phyloP scores from a whole-genome alignment of 2,888 invertebrate species.

The Psococerastis gibbosa region DNA sequence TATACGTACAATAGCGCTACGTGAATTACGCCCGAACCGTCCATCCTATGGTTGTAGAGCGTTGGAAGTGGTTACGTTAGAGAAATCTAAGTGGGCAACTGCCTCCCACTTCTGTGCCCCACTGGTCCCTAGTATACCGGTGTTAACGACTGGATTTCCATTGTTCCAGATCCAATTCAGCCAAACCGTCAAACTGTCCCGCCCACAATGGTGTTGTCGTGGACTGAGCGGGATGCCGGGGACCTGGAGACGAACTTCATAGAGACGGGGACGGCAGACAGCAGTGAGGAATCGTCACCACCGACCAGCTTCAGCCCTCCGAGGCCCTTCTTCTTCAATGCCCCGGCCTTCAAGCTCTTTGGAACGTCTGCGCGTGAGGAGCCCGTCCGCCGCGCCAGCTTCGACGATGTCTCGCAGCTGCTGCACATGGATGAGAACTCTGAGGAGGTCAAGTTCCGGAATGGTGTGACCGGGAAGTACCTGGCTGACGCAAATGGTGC shows the following conservation, averaged over 20 bases:
- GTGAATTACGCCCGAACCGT: too few relatives aligned
- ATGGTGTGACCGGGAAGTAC: slow-evolving; percentile 10
- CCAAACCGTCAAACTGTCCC: background rate
- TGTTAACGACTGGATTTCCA: too few relatives aligned
- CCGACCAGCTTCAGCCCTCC: background rate
- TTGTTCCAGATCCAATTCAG: too few relatives aligned
- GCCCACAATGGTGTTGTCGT: background rate
- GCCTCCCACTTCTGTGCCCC: too few relatives aligned
- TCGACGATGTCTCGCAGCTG: background rate
- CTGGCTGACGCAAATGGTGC: slow-evolving; percentile 7
- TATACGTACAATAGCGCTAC: too few relatives aligned
- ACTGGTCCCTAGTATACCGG: too few relatives aligned
- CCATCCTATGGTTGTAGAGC: too few relatives aligned
- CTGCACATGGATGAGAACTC: slow-evolving; percentile 9
- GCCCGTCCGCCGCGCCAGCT: background rate
- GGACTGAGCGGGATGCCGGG: background rate
- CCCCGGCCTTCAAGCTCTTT: background rate
- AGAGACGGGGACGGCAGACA: background rate
- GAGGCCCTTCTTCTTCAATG: background rate
- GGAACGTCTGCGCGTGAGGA: background rate
- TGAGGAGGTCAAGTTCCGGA: slow-evolving; percentile 11
- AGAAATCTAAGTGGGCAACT: too few relatives aligned
- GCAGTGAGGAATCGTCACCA: background rate
- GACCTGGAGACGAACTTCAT: background rate
- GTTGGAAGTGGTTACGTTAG: too few relatives aligned